Evolutionary conservation across 2,888 invertebrate genomes (phyloP), one percentile per base, ranked within the genome.

Genomic region (Hermaeophaga mercurialis): DNA sequence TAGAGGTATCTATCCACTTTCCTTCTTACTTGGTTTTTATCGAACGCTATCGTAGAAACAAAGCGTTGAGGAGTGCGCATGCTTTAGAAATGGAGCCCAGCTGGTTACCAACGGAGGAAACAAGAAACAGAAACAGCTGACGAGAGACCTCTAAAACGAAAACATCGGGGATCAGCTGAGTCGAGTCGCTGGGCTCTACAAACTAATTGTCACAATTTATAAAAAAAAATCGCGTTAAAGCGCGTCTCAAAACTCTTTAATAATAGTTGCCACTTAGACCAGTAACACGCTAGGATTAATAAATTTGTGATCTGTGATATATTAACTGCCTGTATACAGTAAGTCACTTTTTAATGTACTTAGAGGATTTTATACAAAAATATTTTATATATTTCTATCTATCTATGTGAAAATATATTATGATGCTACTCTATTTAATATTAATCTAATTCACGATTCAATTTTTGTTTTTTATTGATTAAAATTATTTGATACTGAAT

Each of bases 161-260:
- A 36, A 36, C 36, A 60, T 63, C 55, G 59, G 56, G 57, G 62
- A 67, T 67, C 67, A 67, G 67, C 67, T 67, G 67, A 64, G 66
- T 50, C 45, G 67, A 64, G 66, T 49, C 44, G 15, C 28, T 49
- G n/a, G 36, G 14, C 44, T 45, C 44, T 18, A 44, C 34, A 31
- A 17, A 33, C 22, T 38, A n/a, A 39, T 49, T 45, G 17, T 31
- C 31, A 36, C 36, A 45, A 28, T 36, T 24, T 34, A 8, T 33
- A 17, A n/a, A n/a, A 5, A 6, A 22, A 3, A 22, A 22, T 34
- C 11, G n/a, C 17, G 24, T 19, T 33, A 33, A 12, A 11, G 18
- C 49, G 38, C 26, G 43, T 9, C 36, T 36, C 5, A 15, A 22
- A 18, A 26, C 18, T 6, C 17, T 4, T 34, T 14, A 28, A 36